Evolutionary conservation across 2,113 vertebrate genomes (phyloP).

Genomic region (Oreocharis arfaki): DNA sequence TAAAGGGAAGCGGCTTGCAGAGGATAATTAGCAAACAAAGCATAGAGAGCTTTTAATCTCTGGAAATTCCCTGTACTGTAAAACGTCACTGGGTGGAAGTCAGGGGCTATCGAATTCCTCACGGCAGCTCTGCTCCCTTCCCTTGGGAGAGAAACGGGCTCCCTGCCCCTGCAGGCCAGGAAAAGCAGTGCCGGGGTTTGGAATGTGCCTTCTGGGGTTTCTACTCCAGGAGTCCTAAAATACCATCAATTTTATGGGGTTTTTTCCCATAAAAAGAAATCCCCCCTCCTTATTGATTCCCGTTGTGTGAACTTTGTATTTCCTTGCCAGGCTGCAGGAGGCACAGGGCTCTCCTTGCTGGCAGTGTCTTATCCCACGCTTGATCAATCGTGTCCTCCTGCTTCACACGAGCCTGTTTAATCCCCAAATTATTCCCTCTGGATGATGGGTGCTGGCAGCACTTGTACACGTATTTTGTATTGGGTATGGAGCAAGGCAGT

Average conservation of each 20-base stretch:
- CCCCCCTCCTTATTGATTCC: neutral
- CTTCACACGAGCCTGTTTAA: rapidly evolving
- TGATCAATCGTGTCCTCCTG: neutral
- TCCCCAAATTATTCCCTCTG: neutral
- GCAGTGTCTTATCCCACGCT: neutral
- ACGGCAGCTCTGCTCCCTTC: neutral
- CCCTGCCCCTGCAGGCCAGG: neutral
- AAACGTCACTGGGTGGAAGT: neutral
- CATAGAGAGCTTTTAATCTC: neutral
- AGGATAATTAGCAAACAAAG: neutral
- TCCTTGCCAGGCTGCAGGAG: neutral
- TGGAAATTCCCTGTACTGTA: neutral
- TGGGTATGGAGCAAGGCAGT: neutral
- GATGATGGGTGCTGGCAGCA: neutral
- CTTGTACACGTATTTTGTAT: rapidly evolving
- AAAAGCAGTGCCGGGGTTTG: neutral
- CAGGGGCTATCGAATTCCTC: neutral
- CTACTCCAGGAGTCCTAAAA: neutral
- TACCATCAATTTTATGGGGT: rapidly evolving
- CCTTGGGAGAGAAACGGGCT: neutral
- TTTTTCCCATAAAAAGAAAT: too few relatives aligned
- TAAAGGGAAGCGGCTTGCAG: neutral
- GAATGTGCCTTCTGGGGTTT: neutral
- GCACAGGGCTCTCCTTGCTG: neutral
- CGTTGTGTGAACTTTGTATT: neutral